A percentile compares a stretch with the other conserved stretches of the same genome.
Evolutionary conservation across 2,888 invertebrate species (phyloP).

Genomic region (Cepaea hortensis): DNA sequence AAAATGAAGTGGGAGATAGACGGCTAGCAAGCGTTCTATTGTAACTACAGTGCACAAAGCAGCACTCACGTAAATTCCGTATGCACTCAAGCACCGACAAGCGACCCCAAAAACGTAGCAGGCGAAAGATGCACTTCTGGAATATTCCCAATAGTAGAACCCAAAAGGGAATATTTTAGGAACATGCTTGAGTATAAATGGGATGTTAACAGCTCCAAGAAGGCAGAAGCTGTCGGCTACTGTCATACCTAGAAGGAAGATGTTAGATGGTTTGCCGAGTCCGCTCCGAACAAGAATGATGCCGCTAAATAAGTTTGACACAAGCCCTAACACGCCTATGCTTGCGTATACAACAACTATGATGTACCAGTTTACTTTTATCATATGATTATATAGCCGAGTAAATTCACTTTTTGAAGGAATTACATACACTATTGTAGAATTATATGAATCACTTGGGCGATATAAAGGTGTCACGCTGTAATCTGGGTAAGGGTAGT

Average conservation of each 20-base stretch:
- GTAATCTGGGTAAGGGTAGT: no score
- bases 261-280: slow-evolving; percentile 10
- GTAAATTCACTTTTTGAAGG: background rate
- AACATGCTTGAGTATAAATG: background rate
- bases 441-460: no score
- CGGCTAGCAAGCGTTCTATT: slow-evolving; percentile 14
- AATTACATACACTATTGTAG: background rate
- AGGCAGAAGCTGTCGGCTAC: slow-evolving; percentile 9
- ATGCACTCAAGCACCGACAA: background rate
- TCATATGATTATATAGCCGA: background rate
- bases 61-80: slow-evolving; percentile 9
- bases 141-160: background rate
- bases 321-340: background rate
- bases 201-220: background rate
- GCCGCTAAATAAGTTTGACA: background rate
- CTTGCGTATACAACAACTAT: background rate
- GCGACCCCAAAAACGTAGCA: background rate
- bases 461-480: no score
- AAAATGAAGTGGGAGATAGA: slow-evolving; percentile 27
- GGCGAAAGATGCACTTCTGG: background rate
- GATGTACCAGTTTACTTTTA: background rate
- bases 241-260: slow-evolving; percentile 8
- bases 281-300: slow-evolving; percentile 6
- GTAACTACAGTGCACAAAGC: background rate
- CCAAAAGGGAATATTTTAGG: background rate